Conservation (phyloP, 1,140 invertebrate genomes). For the Colletes latitarsis region DNA sequence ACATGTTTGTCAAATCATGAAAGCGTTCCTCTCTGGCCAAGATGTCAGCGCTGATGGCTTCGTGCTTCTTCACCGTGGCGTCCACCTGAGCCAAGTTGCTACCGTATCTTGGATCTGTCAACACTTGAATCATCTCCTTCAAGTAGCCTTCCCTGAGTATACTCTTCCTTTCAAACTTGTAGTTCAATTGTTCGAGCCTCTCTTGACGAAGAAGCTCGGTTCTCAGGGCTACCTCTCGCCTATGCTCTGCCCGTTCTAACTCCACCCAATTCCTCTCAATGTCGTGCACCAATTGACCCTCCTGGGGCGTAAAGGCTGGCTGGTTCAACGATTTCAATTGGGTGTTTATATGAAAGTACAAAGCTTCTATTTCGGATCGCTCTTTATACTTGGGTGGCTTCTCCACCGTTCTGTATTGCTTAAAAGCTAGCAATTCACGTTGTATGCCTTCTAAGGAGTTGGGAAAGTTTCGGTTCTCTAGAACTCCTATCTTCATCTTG, state of each 20-base stretch:
- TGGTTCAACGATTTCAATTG: conserved; percentile 96
- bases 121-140: conserved; percentile 98
- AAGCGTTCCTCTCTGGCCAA: conserved; percentile 96
- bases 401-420: conserved; percentile 97
- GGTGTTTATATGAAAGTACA: conserved; percentile 98
- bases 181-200: conserved; percentile 95
- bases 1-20: conserved; percentile 95
- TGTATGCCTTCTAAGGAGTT: conserved; percentile 98
- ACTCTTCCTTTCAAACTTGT: conserved; percentile 97
- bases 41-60: conserved; percentile 98
- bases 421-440: conserved; percentile 93
- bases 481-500: conserved; percentile 89
- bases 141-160: conserved; percentile 95
- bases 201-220: conserved; percentile 96
- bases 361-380: conserved; percentile 97
- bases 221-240: conserved; percentile 94
- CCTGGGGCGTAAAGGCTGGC: conserved; percentile 93
- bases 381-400: conserved; percentile 99
- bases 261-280: conserved; percentile 96
- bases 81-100: conserved; percentile 96
- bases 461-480: conserved; percentile 95
- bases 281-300: conserved; percentile 95
- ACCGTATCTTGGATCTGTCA: conserved; percentile 95
- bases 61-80: conserved; percentile 98
- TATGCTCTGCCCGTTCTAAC: conserved; percentile 97